These are phyloP conservation scores for Steatocranus sp. DNA, from an alignment of 2,797 vertebrate species.

Conservation along the genomic window DNA sequence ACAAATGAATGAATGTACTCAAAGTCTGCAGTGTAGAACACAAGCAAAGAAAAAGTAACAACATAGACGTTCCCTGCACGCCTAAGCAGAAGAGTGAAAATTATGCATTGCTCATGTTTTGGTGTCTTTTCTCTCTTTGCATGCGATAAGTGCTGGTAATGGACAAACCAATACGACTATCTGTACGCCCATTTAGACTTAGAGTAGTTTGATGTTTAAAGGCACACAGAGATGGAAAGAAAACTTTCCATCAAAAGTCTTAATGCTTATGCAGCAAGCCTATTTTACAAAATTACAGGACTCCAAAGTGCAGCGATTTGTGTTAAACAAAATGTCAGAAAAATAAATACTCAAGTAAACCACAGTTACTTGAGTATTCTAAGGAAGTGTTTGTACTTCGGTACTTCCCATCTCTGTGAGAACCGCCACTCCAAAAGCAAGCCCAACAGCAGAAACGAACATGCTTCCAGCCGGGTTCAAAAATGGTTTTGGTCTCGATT, in stretches of 20 bases:
- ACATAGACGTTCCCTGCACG: accelerated
- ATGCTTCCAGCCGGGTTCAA: not conserved
- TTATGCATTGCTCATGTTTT: not conserved
- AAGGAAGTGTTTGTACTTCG: not conserved
- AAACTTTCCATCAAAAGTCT: too few relatives aligned
- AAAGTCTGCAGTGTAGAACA: not conserved
- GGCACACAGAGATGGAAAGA: not conserved
- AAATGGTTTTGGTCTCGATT: not conserved
- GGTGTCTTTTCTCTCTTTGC: not conserved
- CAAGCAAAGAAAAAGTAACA: not conserved
- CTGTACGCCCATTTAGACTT: not conserved
- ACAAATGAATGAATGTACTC: not conserved
- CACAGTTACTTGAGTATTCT: not conserved
- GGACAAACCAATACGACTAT: not conserved
- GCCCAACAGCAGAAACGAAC: not conserved
- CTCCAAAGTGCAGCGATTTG: not conserved
- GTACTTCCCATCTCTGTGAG: not conserved
- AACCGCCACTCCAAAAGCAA: not conserved
- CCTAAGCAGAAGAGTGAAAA: not conserved
- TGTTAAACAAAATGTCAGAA: not conserved
- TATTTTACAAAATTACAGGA: not conserved
- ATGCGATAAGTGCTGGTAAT: not conserved
- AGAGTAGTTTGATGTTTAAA: not conserved
- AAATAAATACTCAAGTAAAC: not conserved
- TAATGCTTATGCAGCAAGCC: not conserved